These are phyloP conservation scores for Dysmachus trigonus DNA, from an alignment of 2,888 invertebrate genomes.

Conservation along the genomic window DNA sequence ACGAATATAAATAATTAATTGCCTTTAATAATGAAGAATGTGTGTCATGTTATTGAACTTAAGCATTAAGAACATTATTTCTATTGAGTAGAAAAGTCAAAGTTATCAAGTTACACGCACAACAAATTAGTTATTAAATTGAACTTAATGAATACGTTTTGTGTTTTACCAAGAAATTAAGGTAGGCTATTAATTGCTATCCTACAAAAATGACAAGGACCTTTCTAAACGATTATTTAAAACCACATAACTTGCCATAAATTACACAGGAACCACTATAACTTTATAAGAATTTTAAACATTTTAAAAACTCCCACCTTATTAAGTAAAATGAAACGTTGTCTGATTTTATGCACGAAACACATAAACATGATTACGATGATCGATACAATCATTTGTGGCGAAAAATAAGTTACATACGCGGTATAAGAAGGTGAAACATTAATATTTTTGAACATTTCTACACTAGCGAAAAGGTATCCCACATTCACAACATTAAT, in stretches of 20 bases:
- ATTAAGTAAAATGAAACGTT: constrained; percentile 55
- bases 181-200: not conserved
- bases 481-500: constrained; percentile 54
- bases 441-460: constrained; percentile 49
- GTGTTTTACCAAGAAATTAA: not conserved
- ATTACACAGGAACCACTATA: not conserved
- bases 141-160: not conserved
- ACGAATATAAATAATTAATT: not conserved
- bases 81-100: not conserved
- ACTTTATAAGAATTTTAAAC: no score
- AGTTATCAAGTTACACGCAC: not conserved
- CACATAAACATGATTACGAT: constrained; percentile 54
- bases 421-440: constrained; percentile 50
- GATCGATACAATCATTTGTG: constrained; percentile 56
- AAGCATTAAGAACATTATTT: not conserved
- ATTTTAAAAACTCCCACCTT: constrained; percentile 50
- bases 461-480: constrained; percentile 52
- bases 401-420: constrained; percentile 55
- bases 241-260: not conserved
- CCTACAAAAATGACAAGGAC: not conserved
- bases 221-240: not conserved
- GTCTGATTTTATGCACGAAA: constrained; percentile 53
- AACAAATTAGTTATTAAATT: not conserved
- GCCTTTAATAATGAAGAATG: not conserved
- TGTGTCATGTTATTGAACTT: not conserved